Percentiles rank a stretch among this genome's conserved stretches.
Conservation (phyloP, 2,113 vertebrate genomes). For the Labeo catla region DNA sequence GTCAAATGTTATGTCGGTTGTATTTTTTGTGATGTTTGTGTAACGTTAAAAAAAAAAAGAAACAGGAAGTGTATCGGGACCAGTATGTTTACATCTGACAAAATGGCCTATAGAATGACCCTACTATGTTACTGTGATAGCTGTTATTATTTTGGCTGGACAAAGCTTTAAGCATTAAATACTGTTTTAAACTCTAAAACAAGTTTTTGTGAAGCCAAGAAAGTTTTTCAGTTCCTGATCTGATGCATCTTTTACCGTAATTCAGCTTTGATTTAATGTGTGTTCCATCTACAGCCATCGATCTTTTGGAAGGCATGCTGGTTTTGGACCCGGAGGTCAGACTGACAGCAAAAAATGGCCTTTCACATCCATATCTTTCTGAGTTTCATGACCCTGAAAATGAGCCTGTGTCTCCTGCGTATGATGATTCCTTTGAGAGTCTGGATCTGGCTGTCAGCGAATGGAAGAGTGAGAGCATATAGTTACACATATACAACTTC, state of each 20-base stretch:
- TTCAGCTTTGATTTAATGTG: background rate
- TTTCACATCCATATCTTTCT: constrained; percentile 75
- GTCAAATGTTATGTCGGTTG: no score
- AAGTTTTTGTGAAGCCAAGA: background rate
- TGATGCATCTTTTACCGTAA: background rate
- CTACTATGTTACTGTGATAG: background rate
- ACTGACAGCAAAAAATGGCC: constrained; percentile 72
- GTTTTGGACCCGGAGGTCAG: constrained; percentile 78
- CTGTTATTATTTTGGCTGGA: background rate
- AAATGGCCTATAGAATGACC: no score
- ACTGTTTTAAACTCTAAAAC: background rate
- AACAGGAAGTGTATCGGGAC: no score
- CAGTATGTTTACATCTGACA: no score
- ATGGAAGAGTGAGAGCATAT: constrained; percentile 78
- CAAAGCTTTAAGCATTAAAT: no score
- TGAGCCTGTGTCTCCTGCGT: constrained; percentile 72
- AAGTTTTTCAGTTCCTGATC: background rate
- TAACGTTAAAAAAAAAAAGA: no score
- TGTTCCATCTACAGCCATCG: constrained; percentile 63
- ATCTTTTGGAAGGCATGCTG: constrained; percentile 79
- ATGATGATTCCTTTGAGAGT: constrained; percentile 83
- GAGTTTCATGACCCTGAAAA: constrained; percentile 78
- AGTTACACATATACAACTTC: background rate
- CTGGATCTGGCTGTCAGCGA: constrained; percentile 76
- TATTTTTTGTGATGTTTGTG: no score